A percentile compares a stretch with the other conserved stretches of the same genome.
Evolutionary conservation across 2,113 vertebrate species (phyloP).

Genomic region (Pitta sordida): DNA sequence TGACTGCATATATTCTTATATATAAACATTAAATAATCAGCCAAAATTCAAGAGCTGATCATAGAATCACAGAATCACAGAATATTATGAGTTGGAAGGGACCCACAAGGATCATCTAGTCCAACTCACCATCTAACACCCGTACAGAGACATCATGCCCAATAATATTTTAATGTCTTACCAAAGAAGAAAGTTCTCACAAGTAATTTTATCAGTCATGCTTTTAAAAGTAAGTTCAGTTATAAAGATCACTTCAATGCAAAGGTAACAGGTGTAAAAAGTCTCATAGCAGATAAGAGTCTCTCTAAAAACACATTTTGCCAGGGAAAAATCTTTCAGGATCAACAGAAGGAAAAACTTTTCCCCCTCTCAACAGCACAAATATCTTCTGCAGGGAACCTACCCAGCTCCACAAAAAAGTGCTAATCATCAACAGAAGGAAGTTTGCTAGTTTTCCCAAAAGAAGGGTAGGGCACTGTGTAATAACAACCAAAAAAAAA

Average conservation of each 20-base stretch:
- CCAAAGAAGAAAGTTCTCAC: not conserved
- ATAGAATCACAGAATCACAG: too few relatives aligned
- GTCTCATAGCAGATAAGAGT: not conserved
- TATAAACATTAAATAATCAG: not conserved
- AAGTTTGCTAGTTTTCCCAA: not conserved
- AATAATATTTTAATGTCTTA: not conserved
- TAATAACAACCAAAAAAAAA: not conserved
- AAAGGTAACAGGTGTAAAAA: not conserved
- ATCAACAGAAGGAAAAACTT: not conserved
- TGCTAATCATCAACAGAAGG: not conserved
- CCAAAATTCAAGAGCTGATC: not conserved
- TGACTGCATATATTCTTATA: not conserved
- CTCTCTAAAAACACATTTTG: not conserved
- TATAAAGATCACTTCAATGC: not conserved
- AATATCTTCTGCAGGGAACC: not conserved
- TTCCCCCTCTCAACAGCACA: not conserved
- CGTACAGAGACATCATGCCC: too few relatives aligned
- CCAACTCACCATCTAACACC: too few relatives aligned
- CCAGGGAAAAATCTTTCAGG: not conserved
- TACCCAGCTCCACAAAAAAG: not conserved
- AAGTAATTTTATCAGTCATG: not conserved
- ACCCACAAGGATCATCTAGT: too few relatives aligned
- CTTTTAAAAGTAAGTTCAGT: not conserved
- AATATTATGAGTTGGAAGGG: too few relatives aligned
- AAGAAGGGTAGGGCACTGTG: not conserved